Evolutionary conservation across 2,888 invertebrate genomes (phyloP), one percentile per base, ranked within the genome.

Genomic region (Hirtodrosophila alboralis): DNA sequence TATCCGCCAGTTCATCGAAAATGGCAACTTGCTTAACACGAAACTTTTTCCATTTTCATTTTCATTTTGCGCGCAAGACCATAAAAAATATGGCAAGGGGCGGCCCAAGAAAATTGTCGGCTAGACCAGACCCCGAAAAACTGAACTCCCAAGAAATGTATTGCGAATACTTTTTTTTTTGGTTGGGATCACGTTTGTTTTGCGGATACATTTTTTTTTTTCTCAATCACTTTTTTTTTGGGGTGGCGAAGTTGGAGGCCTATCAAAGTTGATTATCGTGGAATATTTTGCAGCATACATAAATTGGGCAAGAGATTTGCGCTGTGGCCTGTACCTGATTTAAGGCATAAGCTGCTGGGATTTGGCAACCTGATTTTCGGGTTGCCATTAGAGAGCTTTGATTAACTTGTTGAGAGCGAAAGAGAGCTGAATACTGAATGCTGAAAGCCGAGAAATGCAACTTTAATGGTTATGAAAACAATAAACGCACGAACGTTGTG

Each of bases 231-330:
- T 78, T 75, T 68, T 36, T 31, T 21, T 23, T 23, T 23, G 41
- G 23, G 43, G 30, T 12, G 34, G 45, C 13, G 9, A 51, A 13
- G 41, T 47, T 44, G 38, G 31, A n/a, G 59, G 56, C 75, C 79
- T 75, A 79, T 83, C 83, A 78, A 78, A 79, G 76, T 79, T 83
- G 79, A 83, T 79, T 79, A 79, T 83, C 83, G 63, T 68, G 49
- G 70, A 83, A 83, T 73, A 79, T 67, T 75, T 80, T 79, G 60
- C 38, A 57, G 59, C 64, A 14, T 51, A 23, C 23, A 23, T 23
- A 67, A 62, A 72, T 65, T 77, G 71, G 63, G 71, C 62, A 13
- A 58, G 63, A 66, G 80, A 78, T 81, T 78, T 73, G 65, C 51
- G 63, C 62, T 70, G 76, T 59, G 83, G 79, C 70, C 70, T 83